Base-by-base conservation (phyloP, 1,140 invertebrate species). In the Heliconius congener region DNA sequence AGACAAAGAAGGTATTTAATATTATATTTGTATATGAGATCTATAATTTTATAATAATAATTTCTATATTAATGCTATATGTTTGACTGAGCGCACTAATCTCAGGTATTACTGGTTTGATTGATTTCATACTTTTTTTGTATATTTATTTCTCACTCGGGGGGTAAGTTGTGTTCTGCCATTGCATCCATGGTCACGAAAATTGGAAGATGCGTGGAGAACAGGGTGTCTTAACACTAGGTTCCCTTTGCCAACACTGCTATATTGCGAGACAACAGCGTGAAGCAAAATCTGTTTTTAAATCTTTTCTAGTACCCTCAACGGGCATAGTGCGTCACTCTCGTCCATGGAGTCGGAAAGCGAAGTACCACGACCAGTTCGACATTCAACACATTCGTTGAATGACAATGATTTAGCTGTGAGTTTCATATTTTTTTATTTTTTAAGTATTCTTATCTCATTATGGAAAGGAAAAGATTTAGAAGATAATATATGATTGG, bases 401-500 rank as follows among this genome's bases (percentile, higher is more conserved):
- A 98, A 98, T 85, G 97, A 98, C 93, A 97, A 97, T 79, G 97
- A 98, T 94, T 94, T 98, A 84, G 97, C 97, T 91, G 97, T 97
- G 91, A 95, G 90, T 93, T 66, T 11, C 19, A 27, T 66, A 11
- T 11, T 23, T 57, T 57, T 9, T 57, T 2, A 23, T 9, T 3
- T 23, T 23, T 57, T 11, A 57, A 11, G 2, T 23, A 23, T 57
- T 57, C 0, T 57, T 23, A 9, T 23, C 0, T 19, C 6, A 52
- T 19, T 18, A 18, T 9, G 9, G 16, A 52, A 52, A 8, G 50
- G 50, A 19, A 19, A 52, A 8, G 13, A 52, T 52, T 52, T 52
- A 52, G 50, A 52, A 19, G 18, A 46, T 16, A 46, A 46, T 37
- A 37, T 37, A 37, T 6, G 34, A 37, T 37, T 37, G 34, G 6